Evolutionary conservation across 2,797 vertebrate genomes (phyloP).

Genomic region (Mus caroli): DNA sequence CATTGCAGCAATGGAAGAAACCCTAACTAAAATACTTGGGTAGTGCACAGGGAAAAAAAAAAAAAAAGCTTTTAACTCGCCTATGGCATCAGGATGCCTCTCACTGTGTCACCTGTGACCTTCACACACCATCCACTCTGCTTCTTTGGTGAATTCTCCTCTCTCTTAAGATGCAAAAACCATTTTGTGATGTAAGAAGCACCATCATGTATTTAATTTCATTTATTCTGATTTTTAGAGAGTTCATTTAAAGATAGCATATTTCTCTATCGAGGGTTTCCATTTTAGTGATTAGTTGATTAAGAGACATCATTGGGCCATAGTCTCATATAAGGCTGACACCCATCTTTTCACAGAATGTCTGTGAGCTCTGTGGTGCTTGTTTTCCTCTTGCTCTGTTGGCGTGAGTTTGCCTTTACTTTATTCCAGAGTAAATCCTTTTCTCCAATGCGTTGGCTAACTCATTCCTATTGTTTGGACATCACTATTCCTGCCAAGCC

Average conservation of each 20-base stretch:
- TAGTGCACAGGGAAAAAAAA: not conserved
- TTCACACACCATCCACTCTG: accelerated
- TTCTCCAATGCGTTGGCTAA: not conserved
- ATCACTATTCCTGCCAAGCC: not conserved
- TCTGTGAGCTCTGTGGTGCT: not conserved
- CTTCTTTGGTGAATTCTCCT: not conserved
- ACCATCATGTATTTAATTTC: not conserved
- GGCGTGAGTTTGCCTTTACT: not conserved
- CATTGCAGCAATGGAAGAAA: not conserved
- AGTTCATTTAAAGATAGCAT: not conserved
- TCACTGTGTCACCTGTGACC: not conserved
- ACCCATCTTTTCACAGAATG: not conserved
- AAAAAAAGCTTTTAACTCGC: not conserved
- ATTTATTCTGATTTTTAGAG: not conserved
- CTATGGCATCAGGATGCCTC: not conserved
- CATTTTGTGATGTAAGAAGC: not conserved
- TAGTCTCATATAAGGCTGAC: too few relatives aligned
- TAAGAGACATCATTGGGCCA: not conserved
- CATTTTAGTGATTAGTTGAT: not conserved
- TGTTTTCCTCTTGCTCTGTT: not conserved
- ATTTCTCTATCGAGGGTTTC: not conserved
- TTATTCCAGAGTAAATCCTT: not conserved
- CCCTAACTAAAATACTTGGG: not conserved
- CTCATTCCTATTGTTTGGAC: not conserved
- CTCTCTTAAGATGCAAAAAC: not conserved